Base-by-base conservation (phyloP, 1,140 invertebrate species). In the Temnothorax longispinosus region DNA sequence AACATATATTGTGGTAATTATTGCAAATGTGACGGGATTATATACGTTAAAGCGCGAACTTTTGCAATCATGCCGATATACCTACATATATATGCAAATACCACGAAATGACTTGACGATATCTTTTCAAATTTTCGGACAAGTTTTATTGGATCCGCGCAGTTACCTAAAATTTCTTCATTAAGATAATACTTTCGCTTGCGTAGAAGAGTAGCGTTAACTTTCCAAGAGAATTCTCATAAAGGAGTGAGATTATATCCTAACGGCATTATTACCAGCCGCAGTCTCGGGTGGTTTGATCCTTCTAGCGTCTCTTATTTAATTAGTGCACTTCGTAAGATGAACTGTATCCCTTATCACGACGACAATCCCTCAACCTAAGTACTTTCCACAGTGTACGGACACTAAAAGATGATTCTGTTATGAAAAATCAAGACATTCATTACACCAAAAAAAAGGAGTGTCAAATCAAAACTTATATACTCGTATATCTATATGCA, bases 241-340 rank as follows among this genome's bases (percentile, higher is more conserved):
- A 50, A 78, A 84, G 35, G 18, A 58, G 7, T 15, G 32, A 85
- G 80, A 88, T 88, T 54, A 50, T 60, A 85, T 85, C 18, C 56
- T 88, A 84, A 47, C 11, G 50, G 41, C 50, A 62, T 88, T 88
- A 88, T 85, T 77, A 69, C 47, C 54, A 15, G 13, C 62, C n/a
- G 5, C 64, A 7, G 27, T 44, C 67, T 44, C 52, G 7, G 13
- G 47, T 47, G 69, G n/a, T 84, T 74, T 74, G 27, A 74, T 74
- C 67, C 69, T 74, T 35, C 54, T 67, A 84, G 32, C 38, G 27
- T 60, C 54, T 47, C 80, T 47, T 69, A 69, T n/a, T 71, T 84
- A 82, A 74, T 82, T 82, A 82, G 67, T 50, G 47, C 54, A 60
- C 27, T 74, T 84, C 69, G 32, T 38, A 60, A 60, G 54, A 84